Evolutionary conservation across 2,888 invertebrate species (phyloP).

Genomic region (Quadroppia sp.): DNA sequence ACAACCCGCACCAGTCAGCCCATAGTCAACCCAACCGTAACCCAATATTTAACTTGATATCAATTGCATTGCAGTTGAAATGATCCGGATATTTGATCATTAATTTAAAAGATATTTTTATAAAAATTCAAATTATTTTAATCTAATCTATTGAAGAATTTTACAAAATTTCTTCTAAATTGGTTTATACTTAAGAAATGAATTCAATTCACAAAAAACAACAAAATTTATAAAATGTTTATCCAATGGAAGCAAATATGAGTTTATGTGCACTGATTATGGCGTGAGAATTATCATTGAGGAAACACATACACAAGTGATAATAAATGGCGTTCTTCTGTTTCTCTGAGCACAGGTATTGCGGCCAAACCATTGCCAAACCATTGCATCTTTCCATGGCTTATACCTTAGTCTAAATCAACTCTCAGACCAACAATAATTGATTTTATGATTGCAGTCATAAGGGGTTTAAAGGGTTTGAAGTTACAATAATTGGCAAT

Average conservation of each 20-base stretch:
- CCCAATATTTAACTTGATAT: constrained; percentile 1
- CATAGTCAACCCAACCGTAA: background rate
- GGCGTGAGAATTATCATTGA: constrained; percentile 31
- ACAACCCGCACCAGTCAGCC: background rate
- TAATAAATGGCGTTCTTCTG: background rate
- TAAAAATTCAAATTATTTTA: constrained; percentile 28
- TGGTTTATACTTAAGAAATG: background rate
- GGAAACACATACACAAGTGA: constrained; percentile 28
- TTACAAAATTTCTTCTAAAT: background rate
- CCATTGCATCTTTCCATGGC: too few species aligned
- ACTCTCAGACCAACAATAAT: constrained; percentile 15
- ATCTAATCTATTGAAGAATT: background rate
- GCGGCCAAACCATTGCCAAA: background rate
- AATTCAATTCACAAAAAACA: background rate
- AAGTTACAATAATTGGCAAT: too few species aligned
- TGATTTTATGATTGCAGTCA: constrained; percentile 25
- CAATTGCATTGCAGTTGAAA: background rate
- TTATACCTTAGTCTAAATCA: background rate
- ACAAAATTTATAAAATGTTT: background rate
- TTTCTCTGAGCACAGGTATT: background rate
- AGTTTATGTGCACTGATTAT: background rate
- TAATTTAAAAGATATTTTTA: background rate
- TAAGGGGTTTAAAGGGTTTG: constrained; percentile 28
- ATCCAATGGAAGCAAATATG: background rate
- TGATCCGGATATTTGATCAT: constrained; percentile 5